These are phyloP conservation scores for Papilio xuthus DNA, from an alignment of 1,140 invertebrate genomes.

Conservation along the genomic window DNA sequence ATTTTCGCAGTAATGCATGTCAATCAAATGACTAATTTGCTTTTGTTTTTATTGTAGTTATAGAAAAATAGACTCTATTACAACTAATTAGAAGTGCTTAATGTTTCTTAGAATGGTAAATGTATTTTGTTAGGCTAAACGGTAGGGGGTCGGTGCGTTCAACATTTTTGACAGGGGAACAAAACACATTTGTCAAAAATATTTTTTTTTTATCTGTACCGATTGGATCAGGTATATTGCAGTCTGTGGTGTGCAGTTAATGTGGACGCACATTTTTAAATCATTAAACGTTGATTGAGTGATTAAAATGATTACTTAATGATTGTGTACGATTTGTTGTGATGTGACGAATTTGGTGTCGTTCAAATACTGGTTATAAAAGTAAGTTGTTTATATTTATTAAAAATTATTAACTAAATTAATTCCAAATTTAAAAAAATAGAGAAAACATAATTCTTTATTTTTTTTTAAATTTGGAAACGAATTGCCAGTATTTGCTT, in stretches of 20 bases:
- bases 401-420: neutral
- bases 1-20: slow-evolving; percentile 31
- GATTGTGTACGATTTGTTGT: slow-evolving; percentile 20
- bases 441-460: no score
- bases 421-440: no score
- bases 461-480: no score
- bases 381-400: neutral
- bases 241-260: slow-evolving; percentile 46
- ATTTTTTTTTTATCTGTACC: slow-evolving; percentile 59
- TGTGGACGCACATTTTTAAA: slow-evolving; percentile 45
- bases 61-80: slow-evolving; percentile 31
- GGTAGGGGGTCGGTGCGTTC: slow-evolving; percentile 51
- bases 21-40: slow-evolving; percentile 37
- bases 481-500: no score
- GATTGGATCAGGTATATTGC: slow-evolving; percentile 53
- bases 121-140: slow-evolving; percentile 37
- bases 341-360: neutral
- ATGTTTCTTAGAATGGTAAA: slow-evolving; percentile 8
- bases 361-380: neutral
- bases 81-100: neutral
- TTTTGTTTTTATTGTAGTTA: neutral
- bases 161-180: slow-evolving; percentile 53
- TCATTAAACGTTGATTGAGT: slow-evolving; percentile 41
- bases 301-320: slow-evolving; percentile 34
- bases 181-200: slow-evolving; percentile 62